Percentiles rank a stretch among this genome's conserved stretches.
Evolutionary conservation across 2,113 vertebrate genomes (phyloP).

Genomic region (Mirza zaza): DNA sequence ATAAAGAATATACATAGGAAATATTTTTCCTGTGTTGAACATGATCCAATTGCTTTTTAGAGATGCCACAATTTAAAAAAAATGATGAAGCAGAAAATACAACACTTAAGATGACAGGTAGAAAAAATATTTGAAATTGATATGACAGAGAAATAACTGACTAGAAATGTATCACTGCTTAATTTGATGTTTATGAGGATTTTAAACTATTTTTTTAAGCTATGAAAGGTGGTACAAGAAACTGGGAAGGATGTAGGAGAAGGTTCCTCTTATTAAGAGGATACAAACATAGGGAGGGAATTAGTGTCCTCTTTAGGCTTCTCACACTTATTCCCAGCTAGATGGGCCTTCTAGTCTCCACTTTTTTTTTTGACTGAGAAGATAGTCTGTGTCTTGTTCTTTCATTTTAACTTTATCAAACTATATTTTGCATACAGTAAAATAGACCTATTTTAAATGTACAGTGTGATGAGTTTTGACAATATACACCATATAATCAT

Average conservation of each 20-base stretch:
- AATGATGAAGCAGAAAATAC: background rate
- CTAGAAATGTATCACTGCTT: background rate
- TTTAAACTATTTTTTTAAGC: background rate
- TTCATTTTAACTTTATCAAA: background rate
- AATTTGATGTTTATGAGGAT: conserved; percentile 10
- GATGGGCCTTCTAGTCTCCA: background rate
- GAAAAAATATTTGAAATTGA: background rate
- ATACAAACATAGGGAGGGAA: background rate
- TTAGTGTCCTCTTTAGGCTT: too few relatives aligned
- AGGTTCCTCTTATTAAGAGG: background rate
- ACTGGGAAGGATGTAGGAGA: background rate
- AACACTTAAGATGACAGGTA: background rate
- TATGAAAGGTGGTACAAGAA: background rate
- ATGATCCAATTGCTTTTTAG: background rate
- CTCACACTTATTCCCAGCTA: background rate
- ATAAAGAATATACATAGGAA: background rate
- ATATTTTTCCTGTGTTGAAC: background rate
- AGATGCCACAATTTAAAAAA: background rate
- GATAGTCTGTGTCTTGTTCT: background rate
- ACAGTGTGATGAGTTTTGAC: background rate
- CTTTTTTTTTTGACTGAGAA: background rate
- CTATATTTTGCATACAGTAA: background rate
- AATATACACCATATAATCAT: background rate
- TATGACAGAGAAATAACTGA: conserved; percentile 17
- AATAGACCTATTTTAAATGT: background rate